A percentile compares a stretch with the other conserved stretches of the same genome.
Evolutionary conservation across 1,140 invertebrate species (phyloP).

Genomic region (Drosophila bifasciata): DNA sequence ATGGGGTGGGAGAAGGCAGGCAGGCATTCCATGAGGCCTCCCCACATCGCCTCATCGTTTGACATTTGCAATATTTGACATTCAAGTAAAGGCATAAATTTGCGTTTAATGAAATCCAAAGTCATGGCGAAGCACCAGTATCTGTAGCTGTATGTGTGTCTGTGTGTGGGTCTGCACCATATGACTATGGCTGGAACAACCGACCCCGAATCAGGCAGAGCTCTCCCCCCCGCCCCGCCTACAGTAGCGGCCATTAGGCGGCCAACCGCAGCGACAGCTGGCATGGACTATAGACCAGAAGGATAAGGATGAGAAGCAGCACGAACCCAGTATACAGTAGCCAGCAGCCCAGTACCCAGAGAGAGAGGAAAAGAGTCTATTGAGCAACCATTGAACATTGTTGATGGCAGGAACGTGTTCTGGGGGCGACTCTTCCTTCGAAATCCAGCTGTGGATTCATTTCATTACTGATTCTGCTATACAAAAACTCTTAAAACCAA

Average conservation of each 20-base stretch:
- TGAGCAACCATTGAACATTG: slow-evolving; percentile 58
- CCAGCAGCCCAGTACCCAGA: slow-evolving; percentile 1
- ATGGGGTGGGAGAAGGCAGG: too few species aligned
- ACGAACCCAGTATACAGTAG: too few species aligned
- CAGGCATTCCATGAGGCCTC: not conserved
- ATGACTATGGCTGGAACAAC: not conserved
- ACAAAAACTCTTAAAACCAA: too few species aligned
- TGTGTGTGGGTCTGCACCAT: slow-evolving; percentile 34
- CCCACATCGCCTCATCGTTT: slow-evolving; percentile 50
- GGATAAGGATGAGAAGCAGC: too few species aligned
- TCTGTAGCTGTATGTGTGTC: slow-evolving; percentile 3
- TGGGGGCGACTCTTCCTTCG: not conserved
- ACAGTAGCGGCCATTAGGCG: slow-evolving; percentile 40
- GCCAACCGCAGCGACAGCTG: slow-evolving; percentile 57
- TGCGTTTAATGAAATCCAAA: slow-evolving; percentile 79
- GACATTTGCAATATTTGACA: slow-evolving; percentile 82
- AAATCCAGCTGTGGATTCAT: too few species aligned
- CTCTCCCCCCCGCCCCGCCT: too few species aligned
- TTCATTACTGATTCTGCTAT: too few species aligned
- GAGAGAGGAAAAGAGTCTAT: slow-evolving; percentile 44
- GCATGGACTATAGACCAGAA: slow-evolving; percentile 7
- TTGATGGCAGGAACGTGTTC: slow-evolving; percentile 25
- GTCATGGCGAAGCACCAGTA: slow-evolving; percentile 11
- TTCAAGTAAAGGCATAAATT: slow-evolving; percentile 81
- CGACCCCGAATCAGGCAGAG: slow-evolving; percentile 2